Percentiles rank a stretch among this genome's conserved stretches.
phyloP scores from a whole-genome alignment of 1,140 invertebrate genomes.

The Scaptomyza graminum region DNA sequence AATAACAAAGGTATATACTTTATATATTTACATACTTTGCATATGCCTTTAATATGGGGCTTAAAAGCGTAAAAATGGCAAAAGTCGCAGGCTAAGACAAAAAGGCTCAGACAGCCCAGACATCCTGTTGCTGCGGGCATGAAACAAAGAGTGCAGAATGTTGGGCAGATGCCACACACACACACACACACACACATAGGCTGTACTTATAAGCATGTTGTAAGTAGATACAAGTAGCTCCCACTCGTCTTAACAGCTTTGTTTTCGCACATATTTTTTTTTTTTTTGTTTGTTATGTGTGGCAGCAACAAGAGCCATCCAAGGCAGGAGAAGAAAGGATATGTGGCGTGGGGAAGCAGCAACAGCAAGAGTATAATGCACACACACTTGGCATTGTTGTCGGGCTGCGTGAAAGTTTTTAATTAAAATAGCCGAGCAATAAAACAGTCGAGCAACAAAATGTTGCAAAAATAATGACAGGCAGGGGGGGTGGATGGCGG shows the following conservation, averaged over 20 bases:
- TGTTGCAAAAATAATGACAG: conserved; percentile 37
- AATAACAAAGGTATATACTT: conserved; percentile 32
- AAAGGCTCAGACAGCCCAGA: conserved; percentile 33
- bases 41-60: conserved; percentile 76
- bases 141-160: neutral
- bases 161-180: conserved; percentile 1
- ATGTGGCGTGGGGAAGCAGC: neutral
- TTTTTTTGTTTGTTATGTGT: neutral
- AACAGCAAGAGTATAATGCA: conserved; percentile 1
- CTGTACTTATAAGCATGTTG: conserved; percentile 40
- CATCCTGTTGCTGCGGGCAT: neutral
- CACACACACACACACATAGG: neutral
- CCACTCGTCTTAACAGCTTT: conserved; percentile 62
- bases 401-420: conserved; percentile 71
- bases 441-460: conserved; percentile 69
- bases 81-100: conserved; percentile 64
- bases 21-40: conserved; percentile 58
- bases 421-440: conserved; percentile 81
- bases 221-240: conserved; percentile 63
- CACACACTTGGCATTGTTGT: conserved; percentile 70
- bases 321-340: neutral
- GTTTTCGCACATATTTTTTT: conserved; percentile 52
- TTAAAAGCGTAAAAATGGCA: conserved; percentile 77
- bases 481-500: neutral
- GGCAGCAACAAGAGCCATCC: neutral